Conservation (phyloP, 2,797 vertebrate species). For the Phaenicophaeus curvirostris region DNA sequence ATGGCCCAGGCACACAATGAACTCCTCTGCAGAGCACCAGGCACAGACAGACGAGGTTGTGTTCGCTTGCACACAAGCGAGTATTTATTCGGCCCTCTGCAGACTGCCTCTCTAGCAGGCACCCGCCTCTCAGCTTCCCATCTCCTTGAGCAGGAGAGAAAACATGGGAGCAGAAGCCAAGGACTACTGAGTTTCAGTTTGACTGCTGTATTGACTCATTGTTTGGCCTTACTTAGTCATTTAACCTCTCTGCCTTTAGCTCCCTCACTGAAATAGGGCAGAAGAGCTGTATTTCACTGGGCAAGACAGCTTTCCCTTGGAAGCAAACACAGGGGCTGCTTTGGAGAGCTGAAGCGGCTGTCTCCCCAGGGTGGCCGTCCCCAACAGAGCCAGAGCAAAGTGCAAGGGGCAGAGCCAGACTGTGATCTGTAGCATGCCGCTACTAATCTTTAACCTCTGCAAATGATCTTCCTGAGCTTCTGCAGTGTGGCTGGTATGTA, state of each 20-base stretch:
- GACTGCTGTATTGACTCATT: neutral
- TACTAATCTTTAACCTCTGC: neutral
- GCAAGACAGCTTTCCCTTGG: neutral
- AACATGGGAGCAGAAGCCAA: conserved; percentile 18
- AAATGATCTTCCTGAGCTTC: neutral
- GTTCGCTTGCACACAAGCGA: neutral
- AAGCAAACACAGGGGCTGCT: neutral
- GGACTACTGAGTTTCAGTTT: neutral
- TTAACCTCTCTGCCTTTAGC: neutral
- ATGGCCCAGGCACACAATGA: neutral
- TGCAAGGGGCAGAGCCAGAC: neutral
- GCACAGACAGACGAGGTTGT: conserved; percentile 18
- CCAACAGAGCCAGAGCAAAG: neutral
- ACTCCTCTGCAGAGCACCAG: neutral
- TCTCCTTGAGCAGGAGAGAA: neutral
- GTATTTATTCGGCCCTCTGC: neutral
- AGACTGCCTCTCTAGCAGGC: neutral
- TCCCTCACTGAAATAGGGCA: neutral
- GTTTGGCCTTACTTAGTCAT: neutral
- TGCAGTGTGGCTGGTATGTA: neutral
- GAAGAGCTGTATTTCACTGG: neutral
- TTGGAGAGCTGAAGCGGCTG: neutral
- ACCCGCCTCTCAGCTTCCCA: neutral
- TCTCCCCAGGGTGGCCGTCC: neutral
- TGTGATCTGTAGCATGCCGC: neutral